phyloP scores from a whole-genome alignment of 2,113 vertebrate species.

The Bettongia penicillata region DNA sequence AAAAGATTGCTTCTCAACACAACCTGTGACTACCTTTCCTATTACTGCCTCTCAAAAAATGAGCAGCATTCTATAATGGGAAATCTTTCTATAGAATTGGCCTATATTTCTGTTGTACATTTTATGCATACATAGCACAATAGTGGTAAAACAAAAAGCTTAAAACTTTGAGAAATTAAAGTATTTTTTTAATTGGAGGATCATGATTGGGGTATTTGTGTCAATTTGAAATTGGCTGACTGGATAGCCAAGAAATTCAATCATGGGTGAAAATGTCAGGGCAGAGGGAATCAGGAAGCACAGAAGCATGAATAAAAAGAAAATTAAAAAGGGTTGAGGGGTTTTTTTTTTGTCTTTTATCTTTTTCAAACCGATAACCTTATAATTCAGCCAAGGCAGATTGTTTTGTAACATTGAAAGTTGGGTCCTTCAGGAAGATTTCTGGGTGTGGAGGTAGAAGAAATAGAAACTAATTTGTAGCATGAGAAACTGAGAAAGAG shows the following conservation, averaged over 20 bases:
- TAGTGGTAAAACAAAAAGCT: background rate
- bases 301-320: background rate
- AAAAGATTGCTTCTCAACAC: background rate
- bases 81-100: background rate
- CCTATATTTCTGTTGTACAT: background rate
- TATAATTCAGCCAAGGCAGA: background rate
- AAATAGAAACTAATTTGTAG: background rate
- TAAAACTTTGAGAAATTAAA: background rate
- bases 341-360: no score
- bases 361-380: background rate
- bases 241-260: background rate
- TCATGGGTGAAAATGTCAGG: background rate
- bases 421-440: background rate
- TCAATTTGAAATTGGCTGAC: background rate
- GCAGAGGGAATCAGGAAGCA: background rate
- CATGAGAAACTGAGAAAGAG: background rate
- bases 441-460: background rate
- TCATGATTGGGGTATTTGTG: background rate
- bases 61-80: background rate
- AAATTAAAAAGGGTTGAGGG: background rate
- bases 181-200: background rate
- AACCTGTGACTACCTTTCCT: background rate
- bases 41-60: background rate
- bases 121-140: background rate
- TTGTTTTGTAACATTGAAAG: background rate